Evolutionary conservation across 2,113 vertebrate genomes (phyloP), one percentile per base, ranked within the genome.

Genomic region (Muntiacus reevesi): DNA sequence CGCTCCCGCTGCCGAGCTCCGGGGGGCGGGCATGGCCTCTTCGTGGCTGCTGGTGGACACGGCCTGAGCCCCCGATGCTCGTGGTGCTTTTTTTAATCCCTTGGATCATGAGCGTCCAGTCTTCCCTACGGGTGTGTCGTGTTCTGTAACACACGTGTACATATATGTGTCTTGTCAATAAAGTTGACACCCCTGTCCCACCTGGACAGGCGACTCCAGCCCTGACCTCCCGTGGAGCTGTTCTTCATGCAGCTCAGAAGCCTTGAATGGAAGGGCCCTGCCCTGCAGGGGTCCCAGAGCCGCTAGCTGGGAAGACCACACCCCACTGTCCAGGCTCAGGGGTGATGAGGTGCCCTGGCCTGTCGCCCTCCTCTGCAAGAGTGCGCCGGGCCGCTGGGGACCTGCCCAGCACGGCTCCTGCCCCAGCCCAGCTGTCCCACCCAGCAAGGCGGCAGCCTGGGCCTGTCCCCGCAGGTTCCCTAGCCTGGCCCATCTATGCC

Each of bases 51-150:
- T 33, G 45, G 78, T 8, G 30, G 86, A 9, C 12, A 0, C 10
- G 14, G 93, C 64, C 43, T 88, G 5, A 88, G 85, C 23, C 84
- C 84, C 55, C 1, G 10, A 30, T 10, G 78, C 17, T 85, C 15
- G 11, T n/a, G 97, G 96, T 95, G 97, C 94, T 96, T 16, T 92
- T 54, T 87, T 30, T 40, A 5, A 36, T 33, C 91, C 40, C 91
- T 30, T 8, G 93, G 94, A 57, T 89, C 87, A 25, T 6, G 82
- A 84, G 97, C 52, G 7, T 83, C 71, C 4, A 0, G 74, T 25
- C 47, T 45, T 14, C 40, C 89, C 96, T 90, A 25, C 3, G 6
- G 74, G 60, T 54, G 57, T 78, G 28, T 47, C 50, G 47, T 67
- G 81, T 14, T 60, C 55, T 15, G 40, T 28, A 10, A 76, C 59